Evolutionary conservation across 2,797 vertebrate species (phyloP), one percentile per base, ranked within the genome.

Genomic region (Cyclura pinguis): DNA sequence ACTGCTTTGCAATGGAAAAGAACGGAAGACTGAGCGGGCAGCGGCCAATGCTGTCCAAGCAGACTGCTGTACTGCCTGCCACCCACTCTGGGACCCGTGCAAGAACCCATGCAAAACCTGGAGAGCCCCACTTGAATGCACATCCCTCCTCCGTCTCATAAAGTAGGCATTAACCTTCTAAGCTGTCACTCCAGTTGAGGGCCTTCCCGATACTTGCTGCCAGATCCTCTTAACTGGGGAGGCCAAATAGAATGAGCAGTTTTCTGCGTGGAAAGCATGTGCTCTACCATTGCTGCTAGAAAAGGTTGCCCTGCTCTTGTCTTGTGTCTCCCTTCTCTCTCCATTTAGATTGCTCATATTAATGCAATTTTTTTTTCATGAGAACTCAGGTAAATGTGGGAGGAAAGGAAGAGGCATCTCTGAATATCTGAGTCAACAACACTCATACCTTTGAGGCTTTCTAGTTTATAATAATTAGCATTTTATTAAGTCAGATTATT

Each of bases 401-500:
- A 35, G 1, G 32, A 29, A 55, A 69, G 12, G n/a, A 0, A 20
- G 64, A 57, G 6, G 6, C 50, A 55, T 42, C 42, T 69, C 42
- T 32, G 52, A n/a, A n/a, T 10, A 29, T 62, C 47, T 47, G 35
- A n/a, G 84, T 24, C 57, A 84, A 27, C 64, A 62, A 35, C 24
- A 6, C 3, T 91, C 73, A 64, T 0, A 38, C 57, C 57, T 27
- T 59, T 88, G 47, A 85, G 13, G 29, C 86, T 55, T 87, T 55
- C 81, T 84, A 91, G 89, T 91, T 91, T 72, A 64, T 7, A 13
- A 0, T 6, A 29, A 87, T 42, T 90, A 87, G 80, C 32, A 10
- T 38, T 77, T 32, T 42, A 77, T 77, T 20, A 72, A 89, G 92
- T 84, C 50, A 86, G 29, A 16, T 81, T 2, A 80, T 91, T 76